Base-by-base conservation (phyloP, 2,797 vertebrate genomes). In the Coracias cyanogaster region DNA sequence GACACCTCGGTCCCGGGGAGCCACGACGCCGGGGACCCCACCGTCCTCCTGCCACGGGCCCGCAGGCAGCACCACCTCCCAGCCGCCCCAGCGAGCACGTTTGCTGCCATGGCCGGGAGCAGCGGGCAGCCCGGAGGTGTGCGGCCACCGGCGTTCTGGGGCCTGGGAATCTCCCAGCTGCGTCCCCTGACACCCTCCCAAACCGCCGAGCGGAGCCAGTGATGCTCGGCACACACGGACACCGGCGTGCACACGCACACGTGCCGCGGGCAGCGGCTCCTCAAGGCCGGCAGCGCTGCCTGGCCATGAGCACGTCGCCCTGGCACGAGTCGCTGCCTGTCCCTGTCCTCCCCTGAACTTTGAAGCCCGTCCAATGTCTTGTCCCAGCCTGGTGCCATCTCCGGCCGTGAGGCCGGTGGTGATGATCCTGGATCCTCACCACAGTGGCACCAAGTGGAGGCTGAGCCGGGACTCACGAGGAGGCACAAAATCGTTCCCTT, bases 221-320 rank as follows among this genome's bases (percentile, higher is more conserved):
- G 82, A 4, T 19, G 55, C 81, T 65, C 5, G 1, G 17, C 6
- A 33, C 4, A 0, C 6, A 21, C 15, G 9, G 15, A 15, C 17
- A 20, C 45, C 8, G 3, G 10, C 46, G 3, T 6, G 22, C 20
- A 39, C 25, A 52, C 0, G 4, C 31, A 17, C 37, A 4, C 6
- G 5, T 17, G 45, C 35, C 3, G 1, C 0, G 0, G 66, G 48
- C 74, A 58, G 69, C 0, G 1, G 74, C 51, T 61, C 41, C 1
- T 31, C 29, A 7, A 79, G 39, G 60, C 54, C 7, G 1, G 54
- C 2, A 5, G 78, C 9, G 2, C 43, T 7, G 33, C 81, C 57
- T 70, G 71, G 74, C 92, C n/a, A 2, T 0, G 3, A 67, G n/a
- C 71, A 19, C 39, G 0, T 6, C 29, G 9, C 45, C 58, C 43